Base-by-base conservation (phyloP, 2,113 vertebrate species). In the Candoia aspera region DNA sequence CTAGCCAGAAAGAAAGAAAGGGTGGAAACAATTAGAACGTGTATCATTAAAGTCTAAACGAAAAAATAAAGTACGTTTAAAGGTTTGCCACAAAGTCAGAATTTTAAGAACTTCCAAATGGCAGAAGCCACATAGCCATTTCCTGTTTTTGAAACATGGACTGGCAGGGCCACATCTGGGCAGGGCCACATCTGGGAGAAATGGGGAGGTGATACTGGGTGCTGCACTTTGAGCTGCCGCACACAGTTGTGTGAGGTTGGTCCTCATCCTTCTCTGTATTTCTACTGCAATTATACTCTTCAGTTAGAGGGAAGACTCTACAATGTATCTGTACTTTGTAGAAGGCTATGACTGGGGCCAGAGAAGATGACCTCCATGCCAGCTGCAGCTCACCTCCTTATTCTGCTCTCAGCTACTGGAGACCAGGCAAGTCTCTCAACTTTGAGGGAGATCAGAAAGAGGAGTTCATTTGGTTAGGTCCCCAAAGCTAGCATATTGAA, bases 1-100 rank as follows among this genome's bases (percentile, higher is more conserved):
- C 98, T 98, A 90, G 73, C 73, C 73, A 79, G 37, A 59, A 0
- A 90, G 68, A 29, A 95, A 89, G 12, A 46, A 83, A 92, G 89
- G 93, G 91, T 8, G 49, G 2, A 64, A 15, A 55, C 6, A 91
- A 88, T 89, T 87, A 88, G 90, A 49, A n/a, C 17, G 57, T 57
- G 2, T 19, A 2, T 15, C 8, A 8, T 10, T 1, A 8, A 2
- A 88, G 21, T 37, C 83, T 73, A 94, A 92, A 90, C 21, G 12
- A 12, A 79, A 59, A 24, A 57, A 58, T 5, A 79, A 33, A 23
- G 6, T 58, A 90, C 19, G 55, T 37, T 90, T 86, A 58, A 87
- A 86, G 17, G n/a, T 85, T 92, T 24, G 29, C 87, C 57, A 85
- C 87, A 92, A 62, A 89, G 58, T 26, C 84, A 83, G 49, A 55